Evolutionary conservation across 2,888 invertebrate species (phyloP).

Genomic region (Acanthosepion lycidas): DNA sequence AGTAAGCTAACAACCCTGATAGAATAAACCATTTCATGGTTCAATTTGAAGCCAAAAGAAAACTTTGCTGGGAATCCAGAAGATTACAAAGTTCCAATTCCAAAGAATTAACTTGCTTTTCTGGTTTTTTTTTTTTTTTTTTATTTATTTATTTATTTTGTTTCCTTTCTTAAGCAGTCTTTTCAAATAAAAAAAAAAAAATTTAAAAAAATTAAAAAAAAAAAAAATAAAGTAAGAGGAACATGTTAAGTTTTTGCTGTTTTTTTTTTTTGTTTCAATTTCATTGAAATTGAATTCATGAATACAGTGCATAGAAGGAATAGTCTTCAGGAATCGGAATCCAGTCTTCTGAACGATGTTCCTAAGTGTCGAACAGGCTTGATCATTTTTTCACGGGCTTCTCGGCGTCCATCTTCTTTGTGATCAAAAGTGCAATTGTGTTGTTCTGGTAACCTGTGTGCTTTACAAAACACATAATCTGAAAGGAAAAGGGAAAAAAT

Average conservation of each 20-base stretch:
- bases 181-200: not conserved
- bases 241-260: not conserved
- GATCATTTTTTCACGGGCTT: constrained; percentile 73
- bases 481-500: constrained; percentile 51
- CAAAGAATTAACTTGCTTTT: not conserved
- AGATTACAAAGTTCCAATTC: not conserved
- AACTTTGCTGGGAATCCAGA: not conserved
- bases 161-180: constrained; percentile 36
- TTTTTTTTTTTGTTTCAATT: constrained; percentile 40
- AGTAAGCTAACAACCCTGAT: not conserved
- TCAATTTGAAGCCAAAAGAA: not conserved
- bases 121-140: not conserved
- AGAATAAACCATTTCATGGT: not conserved
- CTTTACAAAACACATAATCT: constrained; percentile 72
- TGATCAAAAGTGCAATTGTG: constrained; percentile 73
- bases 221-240: not conserved
- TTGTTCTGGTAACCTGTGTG: constrained; percentile 73
- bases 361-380: constrained; percentile 73
- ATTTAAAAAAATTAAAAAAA: not conserved
- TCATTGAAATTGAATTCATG: constrained; percentile 46
- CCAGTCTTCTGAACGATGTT: constrained; percentile 68
- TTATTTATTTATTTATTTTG: not conserved
- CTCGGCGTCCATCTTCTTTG: constrained; percentile 72
- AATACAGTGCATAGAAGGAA: constrained; percentile 37
- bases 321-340: constrained; percentile 62